Evolutionary conservation across 1,140 invertebrate species (phyloP), one percentile per base, ranked within the genome.

Genomic region (Scylla paramamosain): DNA sequence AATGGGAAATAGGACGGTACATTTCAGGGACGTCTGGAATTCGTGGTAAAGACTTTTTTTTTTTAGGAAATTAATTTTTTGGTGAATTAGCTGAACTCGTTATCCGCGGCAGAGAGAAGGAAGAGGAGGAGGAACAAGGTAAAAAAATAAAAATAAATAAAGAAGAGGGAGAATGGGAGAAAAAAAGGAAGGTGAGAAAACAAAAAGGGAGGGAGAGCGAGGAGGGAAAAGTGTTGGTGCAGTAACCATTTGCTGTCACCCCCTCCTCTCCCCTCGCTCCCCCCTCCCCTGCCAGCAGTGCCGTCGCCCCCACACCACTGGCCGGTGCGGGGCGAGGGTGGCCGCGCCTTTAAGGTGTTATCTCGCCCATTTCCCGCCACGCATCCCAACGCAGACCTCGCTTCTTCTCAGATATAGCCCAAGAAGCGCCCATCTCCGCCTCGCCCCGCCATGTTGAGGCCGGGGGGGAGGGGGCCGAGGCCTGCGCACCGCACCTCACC

Each of bases 401-500:
- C n/a, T 20, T 77, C 20, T 20, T 77, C n/a, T n/a, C n/a, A 77
- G n/a, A 77, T 77, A n/a, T n/a, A 20, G 67, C 10, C 12, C 16
- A 20, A 59, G 52, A 59, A 59, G 10, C 52, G 52, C 52, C 52
- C 52, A 59, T 48, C 39, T 39, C 45, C 91, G 28, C 29, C 31
- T 67, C 28, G n/a, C 59, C 45, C 91, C 91, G 29, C 91, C 52
- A 92, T 77, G 52, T 77, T 92, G 52, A 48, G 59, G 48, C 48
- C n/a, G 52, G 39, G 67, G 28, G n/a, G 31, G 52, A 20, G 31
- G 32, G 28, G 67, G 25, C n/a, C 25, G 67, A 77, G 67, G 67
- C 67, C 67, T 94, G 93, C 93, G 93, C 94, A 95, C 25, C 89
- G 39, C 94, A 95, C 77, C 91, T 25, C 77, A 20, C n/a, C 94